phyloP scores from a whole-genome alignment of 2,113 vertebrate genomes.

The Nicator chloris region DNA sequence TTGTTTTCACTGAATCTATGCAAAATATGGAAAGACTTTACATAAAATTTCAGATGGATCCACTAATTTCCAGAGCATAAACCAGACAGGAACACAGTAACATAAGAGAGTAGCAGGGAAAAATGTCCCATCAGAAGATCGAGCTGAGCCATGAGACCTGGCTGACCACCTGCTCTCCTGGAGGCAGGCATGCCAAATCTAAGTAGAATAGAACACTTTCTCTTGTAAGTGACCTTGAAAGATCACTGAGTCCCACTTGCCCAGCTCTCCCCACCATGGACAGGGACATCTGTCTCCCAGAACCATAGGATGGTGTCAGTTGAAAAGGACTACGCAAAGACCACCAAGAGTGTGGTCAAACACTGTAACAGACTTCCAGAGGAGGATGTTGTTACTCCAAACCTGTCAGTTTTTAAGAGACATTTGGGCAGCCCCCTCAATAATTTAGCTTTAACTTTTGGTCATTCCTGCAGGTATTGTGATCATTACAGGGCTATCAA shows the following conservation, averaged over 20 bases:
- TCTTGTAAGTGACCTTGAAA: background rate
- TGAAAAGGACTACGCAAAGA: background rate
- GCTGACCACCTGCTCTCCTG: too few relatives aligned
- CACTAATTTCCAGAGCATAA: background rate
- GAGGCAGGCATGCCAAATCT: background rate
- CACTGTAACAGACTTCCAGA: background rate
- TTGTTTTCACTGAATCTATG: background rate
- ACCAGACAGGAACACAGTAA: background rate
- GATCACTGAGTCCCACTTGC: fast-evolving
- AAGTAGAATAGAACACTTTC: background rate
- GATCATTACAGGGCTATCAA: background rate
- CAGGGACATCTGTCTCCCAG: too few relatives aligned
- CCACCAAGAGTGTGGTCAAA: background rate
- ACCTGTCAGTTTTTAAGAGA: background rate
- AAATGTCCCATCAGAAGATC: background rate
- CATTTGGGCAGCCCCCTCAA: background rate
- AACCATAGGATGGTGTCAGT: background rate
- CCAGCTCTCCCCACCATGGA: fast-evolving
- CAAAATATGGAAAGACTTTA: background rate
- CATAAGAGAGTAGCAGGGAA: background rate
- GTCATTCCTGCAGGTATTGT: background rate
- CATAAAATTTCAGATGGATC: background rate
- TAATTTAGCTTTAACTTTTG: background rate
- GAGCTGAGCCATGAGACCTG: background rate
- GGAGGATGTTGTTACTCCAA: background rate